Base-by-base conservation (phyloP, 2,888 invertebrate species). In the Phengaris arion region DNA sequence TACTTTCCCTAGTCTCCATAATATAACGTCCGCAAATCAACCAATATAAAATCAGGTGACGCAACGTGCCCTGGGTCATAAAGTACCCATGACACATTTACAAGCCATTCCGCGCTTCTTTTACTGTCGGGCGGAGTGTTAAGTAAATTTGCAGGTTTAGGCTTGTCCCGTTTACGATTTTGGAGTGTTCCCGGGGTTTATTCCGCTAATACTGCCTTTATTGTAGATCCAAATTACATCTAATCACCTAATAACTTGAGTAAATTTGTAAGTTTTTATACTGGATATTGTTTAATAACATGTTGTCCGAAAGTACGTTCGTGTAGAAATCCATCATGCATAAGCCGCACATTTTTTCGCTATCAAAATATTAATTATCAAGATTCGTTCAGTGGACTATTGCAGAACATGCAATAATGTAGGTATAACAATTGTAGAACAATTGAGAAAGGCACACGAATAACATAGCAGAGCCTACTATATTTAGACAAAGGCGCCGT, bases 61-160 rank as follows among this genome's bases (percentile, higher is more conserved):
- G 15, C 68, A 22, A 15, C 69, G 46, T 48, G n/a, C 46, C 35
- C 51, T 13, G 48, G 77, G 70, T 79, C 81, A 79, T 83, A 84
- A 84, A 84, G 80, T 78, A 68, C 75, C 81, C 80, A 79, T 78
- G 83, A 82, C 82, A 82, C 80, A 82, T 84, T 84, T 84, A 84
- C 81, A 79, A 79, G 77, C 79, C 80, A 83, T 85, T 87, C 85
- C 83, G 84, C 82, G 80, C 79, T 81, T 77, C 81, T 80, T 85
- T 86, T 86, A 85, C 81, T 79, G 81, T 79, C 80, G 79, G 76
- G 73, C 79, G 74, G 80, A 82, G 85, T 82, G 85, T 82, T 75
- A 75, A 83, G 84, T 84, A 84, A 83, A 85, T 83, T 84, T 80
- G 79, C 81, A 79, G 83, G 83, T 82, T 75, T 75, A 79, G 77